phyloP scores from a whole-genome alignment of 1,140 invertebrate species.

The Schlechtendalia chinensis region DNA sequence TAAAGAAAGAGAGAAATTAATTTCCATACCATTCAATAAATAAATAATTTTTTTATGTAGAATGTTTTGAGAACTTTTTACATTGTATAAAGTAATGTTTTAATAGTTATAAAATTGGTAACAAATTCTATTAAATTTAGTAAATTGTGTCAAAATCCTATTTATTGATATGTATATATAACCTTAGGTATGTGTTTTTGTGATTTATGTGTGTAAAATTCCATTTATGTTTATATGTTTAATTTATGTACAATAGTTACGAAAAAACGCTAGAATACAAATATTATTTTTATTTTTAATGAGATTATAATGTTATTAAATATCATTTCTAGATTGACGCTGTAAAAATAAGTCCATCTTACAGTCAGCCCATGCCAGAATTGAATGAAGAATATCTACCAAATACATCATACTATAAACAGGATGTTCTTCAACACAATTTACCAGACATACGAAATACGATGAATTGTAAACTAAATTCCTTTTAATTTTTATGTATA shows the following conservation, averaged over 20 bases:
- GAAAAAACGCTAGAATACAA: no score
- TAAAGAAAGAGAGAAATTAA: no score
- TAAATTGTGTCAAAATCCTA: not conserved
- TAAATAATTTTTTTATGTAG: no score
- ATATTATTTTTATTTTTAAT: no score
- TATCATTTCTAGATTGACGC: constrained; percentile 28
- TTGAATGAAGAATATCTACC: constrained; percentile 14
- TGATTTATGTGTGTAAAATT: not conserved
- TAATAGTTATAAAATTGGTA: no score
- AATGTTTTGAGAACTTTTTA: no score
- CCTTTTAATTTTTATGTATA: constrained; percentile 7
- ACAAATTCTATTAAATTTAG: not conserved
- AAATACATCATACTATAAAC: constrained; percentile 11
- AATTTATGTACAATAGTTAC: not conserved
- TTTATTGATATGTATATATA: not conserved
- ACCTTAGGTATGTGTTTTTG: not conserved
- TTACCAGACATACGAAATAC: not conserved
- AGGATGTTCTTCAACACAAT: constrained; percentile 10
- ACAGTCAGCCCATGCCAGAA: not conserved
- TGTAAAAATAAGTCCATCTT: constrained; percentile 30
- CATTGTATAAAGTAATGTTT: no score
- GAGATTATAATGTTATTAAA: no score
- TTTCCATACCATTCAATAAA: no score
- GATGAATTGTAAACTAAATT: not conserved
- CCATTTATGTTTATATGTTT: not conserved